These are phyloP conservation scores for Chiridota heheva DNA, from an alignment of 35 echinoderm and acorn worm species.

Conservation along the genomic window DNA sequence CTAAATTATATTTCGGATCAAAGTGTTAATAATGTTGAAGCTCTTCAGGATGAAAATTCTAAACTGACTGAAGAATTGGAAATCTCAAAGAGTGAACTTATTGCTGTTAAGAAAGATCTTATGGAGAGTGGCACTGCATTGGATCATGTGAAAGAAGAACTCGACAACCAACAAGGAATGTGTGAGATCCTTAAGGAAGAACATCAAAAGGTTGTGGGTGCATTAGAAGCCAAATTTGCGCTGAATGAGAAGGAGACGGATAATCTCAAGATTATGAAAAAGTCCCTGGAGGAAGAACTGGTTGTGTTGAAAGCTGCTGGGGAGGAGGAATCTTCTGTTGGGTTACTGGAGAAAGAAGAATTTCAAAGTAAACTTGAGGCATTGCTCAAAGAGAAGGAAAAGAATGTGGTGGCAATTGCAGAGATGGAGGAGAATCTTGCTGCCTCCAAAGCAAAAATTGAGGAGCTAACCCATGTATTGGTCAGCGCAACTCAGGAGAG, in stretches of 20 bases:
- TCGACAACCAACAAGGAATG: background rate
- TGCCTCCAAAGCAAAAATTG: conserved; percentile 10
- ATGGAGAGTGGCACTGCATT: background rate
- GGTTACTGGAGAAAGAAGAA: conserved; percentile 33
- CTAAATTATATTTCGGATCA: background rate
- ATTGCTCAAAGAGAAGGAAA: conserved; percentile 31
- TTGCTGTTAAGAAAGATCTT: background rate
- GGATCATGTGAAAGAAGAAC: background rate
- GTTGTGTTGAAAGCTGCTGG: background rate
- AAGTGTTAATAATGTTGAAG: background rate
- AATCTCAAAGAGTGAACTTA: background rate
- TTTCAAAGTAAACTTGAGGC: conserved; percentile 2
- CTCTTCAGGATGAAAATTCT: background rate
- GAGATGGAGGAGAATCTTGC: conserved; percentile 28
- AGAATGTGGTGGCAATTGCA: background rate
- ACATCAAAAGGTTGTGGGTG: background rate
- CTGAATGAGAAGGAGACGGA: conserved; percentile 10
- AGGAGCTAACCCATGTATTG: background rate
- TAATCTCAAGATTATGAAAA: conserved; percentile 2
- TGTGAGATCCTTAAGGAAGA: background rate
- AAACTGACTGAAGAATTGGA: background rate
- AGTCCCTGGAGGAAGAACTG: background rate
- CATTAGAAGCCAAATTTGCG: conserved; percentile 1
- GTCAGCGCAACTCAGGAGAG: conserved; percentile 11
- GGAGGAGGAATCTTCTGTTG: background rate